Evolutionary conservation across 2,797 vertebrate genomes (phyloP).

Genomic region (Falco peregrinus): DNA sequence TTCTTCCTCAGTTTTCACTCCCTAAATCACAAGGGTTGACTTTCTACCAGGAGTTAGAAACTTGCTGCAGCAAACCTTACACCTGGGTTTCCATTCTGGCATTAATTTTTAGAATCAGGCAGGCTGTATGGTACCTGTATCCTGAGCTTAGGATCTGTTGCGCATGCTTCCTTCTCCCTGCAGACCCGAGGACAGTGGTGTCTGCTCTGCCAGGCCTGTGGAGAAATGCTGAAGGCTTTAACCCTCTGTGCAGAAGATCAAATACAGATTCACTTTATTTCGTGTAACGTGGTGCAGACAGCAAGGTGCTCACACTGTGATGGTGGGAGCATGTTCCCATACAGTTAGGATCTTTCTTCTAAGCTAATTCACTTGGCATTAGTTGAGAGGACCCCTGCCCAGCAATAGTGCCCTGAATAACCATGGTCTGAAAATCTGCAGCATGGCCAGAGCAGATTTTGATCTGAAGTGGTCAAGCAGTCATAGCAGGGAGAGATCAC

Average conservation of each 20-base stretch:
- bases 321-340: fast-evolving
- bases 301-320: not conserved
- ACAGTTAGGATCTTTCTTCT: not conserved
- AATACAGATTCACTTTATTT: not conserved
- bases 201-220: not conserved
- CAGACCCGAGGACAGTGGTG: not conserved
- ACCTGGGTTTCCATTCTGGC: not conserved
- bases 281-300: not conserved
- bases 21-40: not conserved
- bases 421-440: not conserved
- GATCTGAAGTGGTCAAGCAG: not conserved
- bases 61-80: not conserved
- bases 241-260: not conserved
- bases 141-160: not conserved
- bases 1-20: not conserved
- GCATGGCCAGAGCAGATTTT: not conserved
- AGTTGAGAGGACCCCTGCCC: not conserved
- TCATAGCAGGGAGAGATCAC: not conserved
- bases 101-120: not conserved
- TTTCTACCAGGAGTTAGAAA: not conserved
- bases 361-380: not conserved
- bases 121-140: not conserved
- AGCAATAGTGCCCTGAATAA: not conserved
- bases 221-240: not conserved
- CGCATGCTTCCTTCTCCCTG: not conserved